Evolutionary conservation across 2,113 vertebrate genomes (phyloP).

Genomic region (Ifrita kowaldi): DNA sequence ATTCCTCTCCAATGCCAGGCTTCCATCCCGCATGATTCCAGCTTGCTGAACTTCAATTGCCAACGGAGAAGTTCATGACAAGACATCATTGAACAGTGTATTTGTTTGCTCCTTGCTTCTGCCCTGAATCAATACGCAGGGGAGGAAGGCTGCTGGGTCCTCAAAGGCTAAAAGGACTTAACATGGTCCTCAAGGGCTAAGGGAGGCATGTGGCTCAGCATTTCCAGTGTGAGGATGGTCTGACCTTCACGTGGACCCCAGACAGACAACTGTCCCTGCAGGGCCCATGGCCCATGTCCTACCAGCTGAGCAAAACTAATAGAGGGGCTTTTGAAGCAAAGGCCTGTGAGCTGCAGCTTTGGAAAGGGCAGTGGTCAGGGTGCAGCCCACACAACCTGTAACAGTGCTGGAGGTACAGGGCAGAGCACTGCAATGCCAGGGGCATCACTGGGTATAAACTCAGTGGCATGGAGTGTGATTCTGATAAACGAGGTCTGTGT

Average conservation of each 20-base stretch:
- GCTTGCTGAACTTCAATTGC: neutral
- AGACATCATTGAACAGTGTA: rapidly evolving
- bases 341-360: neutral
- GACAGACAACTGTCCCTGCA: neutral
- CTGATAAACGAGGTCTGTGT: neutral
- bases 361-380: neutral
- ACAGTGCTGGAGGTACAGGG: neutral
- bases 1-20: neutral
- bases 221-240: neutral
- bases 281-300: rapidly evolving
- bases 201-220: neutral
- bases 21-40: neutral
- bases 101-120: neutral
- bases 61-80: neutral
- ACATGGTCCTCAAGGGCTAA: neutral
- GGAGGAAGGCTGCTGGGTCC: neutral
- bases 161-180: neutral
- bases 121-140: neutral
- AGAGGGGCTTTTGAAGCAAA: neutral
- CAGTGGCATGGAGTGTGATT: neutral
- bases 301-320: neutral
- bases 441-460: rapidly evolving
- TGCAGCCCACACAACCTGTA: neutral
- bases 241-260: rapidly evolving
- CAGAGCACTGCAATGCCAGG: neutral